These are phyloP conservation scores for Belgica antarctica DNA, from an alignment of 2,888 invertebrate genomes.

Conservation along the genomic window DNA sequence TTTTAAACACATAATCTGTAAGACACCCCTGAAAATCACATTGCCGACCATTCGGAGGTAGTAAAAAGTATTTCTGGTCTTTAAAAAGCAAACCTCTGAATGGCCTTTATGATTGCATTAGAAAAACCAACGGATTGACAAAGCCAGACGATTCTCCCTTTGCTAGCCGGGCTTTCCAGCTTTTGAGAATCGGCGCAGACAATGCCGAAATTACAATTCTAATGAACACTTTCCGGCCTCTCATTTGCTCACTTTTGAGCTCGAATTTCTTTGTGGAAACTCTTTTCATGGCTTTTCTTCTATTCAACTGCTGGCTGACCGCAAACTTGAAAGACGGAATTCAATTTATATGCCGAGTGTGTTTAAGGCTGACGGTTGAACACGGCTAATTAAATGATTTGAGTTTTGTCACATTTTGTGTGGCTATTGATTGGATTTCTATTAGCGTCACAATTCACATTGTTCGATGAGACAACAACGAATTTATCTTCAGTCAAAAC, in stretches of 20 bases:
- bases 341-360: background rate
- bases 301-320: background rate
- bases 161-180: too few species aligned
- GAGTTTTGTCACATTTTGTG: constrained; percentile 5
- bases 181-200: background rate
- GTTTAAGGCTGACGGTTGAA: background rate
- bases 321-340: too few species aligned
- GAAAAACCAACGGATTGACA: constrained; percentile 29
- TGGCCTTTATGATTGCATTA: constrained; percentile 22
- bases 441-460: constrained; percentile 25
- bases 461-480: background rate
- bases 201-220: constrained; percentile 40
- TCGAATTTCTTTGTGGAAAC: constrained; percentile 13
- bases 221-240: constrained; percentile 41
- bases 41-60: constrained; percentile 7
- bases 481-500: background rate
- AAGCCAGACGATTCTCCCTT: background rate
- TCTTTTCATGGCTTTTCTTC: background rate
- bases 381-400: constrained; percentile 5
- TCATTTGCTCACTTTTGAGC: constrained; percentile 37
- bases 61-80: background rate
- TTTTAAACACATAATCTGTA: constrained; percentile 14
- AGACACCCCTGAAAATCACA: too few species aligned
- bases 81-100: background rate
- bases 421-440: constrained; percentile 11